Conservation (phyloP, 2,888 invertebrate genomes). For the Scaptomyza cyrtandrae region DNA sequence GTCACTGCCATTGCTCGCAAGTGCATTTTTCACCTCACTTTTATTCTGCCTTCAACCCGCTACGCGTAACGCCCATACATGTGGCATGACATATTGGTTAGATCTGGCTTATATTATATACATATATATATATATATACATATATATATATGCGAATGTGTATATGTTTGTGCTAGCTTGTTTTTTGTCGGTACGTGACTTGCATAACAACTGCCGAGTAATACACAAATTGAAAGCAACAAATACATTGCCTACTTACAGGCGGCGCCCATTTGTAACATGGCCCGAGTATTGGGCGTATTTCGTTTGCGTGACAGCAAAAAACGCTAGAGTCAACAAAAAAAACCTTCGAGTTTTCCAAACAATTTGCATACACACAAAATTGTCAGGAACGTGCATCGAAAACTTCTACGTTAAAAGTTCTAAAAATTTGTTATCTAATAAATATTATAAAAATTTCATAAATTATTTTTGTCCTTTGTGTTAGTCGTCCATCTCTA, state of each 20-base stretch:
- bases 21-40: slow-evolving; percentile 35
- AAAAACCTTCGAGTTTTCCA: neutral
- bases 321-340: neutral
- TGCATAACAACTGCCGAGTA: slow-evolving; percentile 61
- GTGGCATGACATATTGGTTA: slow-evolving; percentile 52
- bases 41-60: neutral
- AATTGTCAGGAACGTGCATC: neutral
- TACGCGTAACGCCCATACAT: neutral
- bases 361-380: neutral
- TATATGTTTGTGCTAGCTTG: slow-evolving; percentile 23
- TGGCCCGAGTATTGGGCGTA: slow-evolving; percentile 15
- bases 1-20: slow-evolving; percentile 22
- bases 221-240: slow-evolving; percentile 67
- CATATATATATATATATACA: neutral
- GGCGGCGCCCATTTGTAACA: slow-evolving; percentile 40
- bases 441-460: neutral
- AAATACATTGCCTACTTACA: slow-evolving; percentile 69
- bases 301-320: slow-evolving; percentile 9
- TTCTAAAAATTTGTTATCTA: neutral
- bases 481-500: no score
- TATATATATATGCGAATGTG: neutral
- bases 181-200: slow-evolving; percentile 62
- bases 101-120: slow-evolving; percentile 30
- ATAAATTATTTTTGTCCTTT: neutral
- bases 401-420: neutral